phyloP scores from a whole-genome alignment of 2,797 vertebrate species.

The Austrolebias charrua region DNA sequence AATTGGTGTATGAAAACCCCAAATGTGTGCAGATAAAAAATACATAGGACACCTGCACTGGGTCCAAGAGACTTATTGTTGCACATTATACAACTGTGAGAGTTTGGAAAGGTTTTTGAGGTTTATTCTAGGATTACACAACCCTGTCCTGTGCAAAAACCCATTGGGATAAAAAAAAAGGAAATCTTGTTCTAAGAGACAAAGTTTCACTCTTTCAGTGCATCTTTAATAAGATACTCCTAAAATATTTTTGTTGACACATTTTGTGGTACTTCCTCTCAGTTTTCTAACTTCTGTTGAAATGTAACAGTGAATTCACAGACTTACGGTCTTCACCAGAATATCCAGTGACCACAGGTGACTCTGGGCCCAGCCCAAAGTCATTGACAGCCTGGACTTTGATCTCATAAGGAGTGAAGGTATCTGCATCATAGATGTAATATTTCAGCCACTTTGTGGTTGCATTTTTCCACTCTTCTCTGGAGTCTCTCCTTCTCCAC shows the following conservation, averaged over 20 bases:
- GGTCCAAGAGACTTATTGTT: not conserved
- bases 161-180: no score
- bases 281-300: not conserved
- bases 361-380: constrained; percentile 92
- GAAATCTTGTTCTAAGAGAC: no score
- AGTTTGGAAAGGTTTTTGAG: not conserved
- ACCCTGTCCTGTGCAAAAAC: no score
- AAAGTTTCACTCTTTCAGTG: no score
- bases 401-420: constrained; percentile 95
- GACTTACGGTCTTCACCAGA: constrained; percentile 98
- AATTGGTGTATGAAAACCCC: not conserved
- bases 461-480: constrained; percentile 92
- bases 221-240: no score
- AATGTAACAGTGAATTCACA: not conserved
- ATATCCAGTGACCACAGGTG: constrained; percentile 87
- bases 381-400: constrained; percentile 95
- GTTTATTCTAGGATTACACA: no score
- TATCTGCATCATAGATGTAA: constrained; percentile 91
- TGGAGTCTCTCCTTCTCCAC: constrained; percentile 88
- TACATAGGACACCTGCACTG: not conserved
- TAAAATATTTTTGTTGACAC: no score
- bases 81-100: not conserved
- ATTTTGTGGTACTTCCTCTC: not conserved
- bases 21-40: not conserved
- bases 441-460: constrained; percentile 87